Evolutionary conservation across 2,888 invertebrate species (phyloP).

Genomic region (Drosophila testacea): DNA sequence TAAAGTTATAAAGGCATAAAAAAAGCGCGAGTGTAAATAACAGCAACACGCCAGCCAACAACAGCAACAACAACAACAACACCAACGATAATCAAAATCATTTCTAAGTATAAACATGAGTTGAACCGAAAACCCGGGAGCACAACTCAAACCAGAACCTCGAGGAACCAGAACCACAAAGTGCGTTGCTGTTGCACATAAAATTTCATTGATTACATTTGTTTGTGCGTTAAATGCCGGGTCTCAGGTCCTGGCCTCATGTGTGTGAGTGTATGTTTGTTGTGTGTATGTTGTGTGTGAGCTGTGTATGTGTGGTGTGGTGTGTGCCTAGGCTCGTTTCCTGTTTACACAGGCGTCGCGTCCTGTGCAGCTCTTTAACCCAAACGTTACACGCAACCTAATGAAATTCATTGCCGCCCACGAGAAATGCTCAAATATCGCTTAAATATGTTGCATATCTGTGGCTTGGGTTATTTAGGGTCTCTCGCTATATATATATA

Average conservation of each 20-base stretch:
- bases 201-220: slow-evolving; percentile 82
- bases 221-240: slow-evolving; percentile 75
- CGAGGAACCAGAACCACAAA: slow-evolving; percentile 26
- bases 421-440: slow-evolving; percentile 40
- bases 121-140: slow-evolving; percentile 21
- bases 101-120: slow-evolving; percentile 65
- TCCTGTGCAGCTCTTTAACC: slow-evolving; percentile 64
- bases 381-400: slow-evolving; percentile 61
- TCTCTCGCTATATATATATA: slow-evolving; percentile 35
- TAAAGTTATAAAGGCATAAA: slow-evolving; percentile 78
- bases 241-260: slow-evolving; percentile 32
- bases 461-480: slow-evolving; percentile 44
- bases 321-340: slow-evolving; percentile 72
- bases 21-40: slow-evolving; percentile 60
- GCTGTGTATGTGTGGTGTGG: slow-evolving; percentile 24
- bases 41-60: slow-evolving; percentile 59
- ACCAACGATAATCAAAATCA: slow-evolving; percentile 61
- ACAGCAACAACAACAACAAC: slow-evolving; percentile 35
- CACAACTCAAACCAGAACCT: slow-evolving; percentile 20
- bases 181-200: slow-evolving; percentile 80
- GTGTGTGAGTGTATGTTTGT: not conserved
- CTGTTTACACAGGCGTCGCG: slow-evolving; percentile 75
- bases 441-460: slow-evolving; percentile 43
- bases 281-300: slow-evolving; percentile 4
- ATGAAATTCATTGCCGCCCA: slow-evolving; percentile 60